These are phyloP conservation scores for Mycalesis mineus DNA, from an alignment of 2,888 invertebrate species.

Conservation along the genomic window DNA sequence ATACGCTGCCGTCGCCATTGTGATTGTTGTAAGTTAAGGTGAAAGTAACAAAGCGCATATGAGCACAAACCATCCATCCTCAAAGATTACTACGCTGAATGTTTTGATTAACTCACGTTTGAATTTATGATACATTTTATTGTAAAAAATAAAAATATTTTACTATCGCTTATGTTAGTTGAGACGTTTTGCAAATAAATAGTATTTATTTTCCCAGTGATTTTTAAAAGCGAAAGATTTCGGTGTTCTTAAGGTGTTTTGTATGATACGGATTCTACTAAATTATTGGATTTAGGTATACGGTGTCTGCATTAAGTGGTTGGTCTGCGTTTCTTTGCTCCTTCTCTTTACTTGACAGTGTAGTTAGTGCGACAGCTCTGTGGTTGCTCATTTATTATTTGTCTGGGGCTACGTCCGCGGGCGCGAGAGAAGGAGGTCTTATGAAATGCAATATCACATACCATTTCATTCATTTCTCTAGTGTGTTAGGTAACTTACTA, in stretches of 20 bases:
- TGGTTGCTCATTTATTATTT: constrained; percentile 27
- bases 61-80: constrained; percentile 78
- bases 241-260: constrained; percentile 59
- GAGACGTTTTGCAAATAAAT: constrained; percentile 70
- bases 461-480: constrained; percentile 40
- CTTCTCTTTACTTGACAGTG: constrained; percentile 47
- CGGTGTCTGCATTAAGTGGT: constrained; percentile 39
- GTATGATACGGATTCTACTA: constrained; percentile 61
- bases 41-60: constrained; percentile 71
- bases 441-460: constrained; percentile 20
- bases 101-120: constrained; percentile 75
- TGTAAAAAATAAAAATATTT: constrained; percentile 69
- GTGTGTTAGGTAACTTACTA: constrained; percentile 59
- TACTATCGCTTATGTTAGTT: constrained; percentile 76
- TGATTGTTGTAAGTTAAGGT: constrained; percentile 71
- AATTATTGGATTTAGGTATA: constrained; percentile 55
- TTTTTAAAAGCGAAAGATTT: constrained; percentile 59
- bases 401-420: constrained; percentile 18
- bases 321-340: constrained; percentile 52
- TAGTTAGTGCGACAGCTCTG: constrained; percentile 38
- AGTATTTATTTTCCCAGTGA: constrained; percentile 71
- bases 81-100: constrained; percentile 69
- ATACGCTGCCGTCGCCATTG: constrained; percentile 50
- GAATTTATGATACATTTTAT: constrained; percentile 79
- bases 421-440: constrained; percentile 22